A percentile compares a stretch with the other conserved stretches of the same genome.
Conservation (phyloP, 2,888 invertebrate species). For the Temnothorax ravouxi region DNA sequence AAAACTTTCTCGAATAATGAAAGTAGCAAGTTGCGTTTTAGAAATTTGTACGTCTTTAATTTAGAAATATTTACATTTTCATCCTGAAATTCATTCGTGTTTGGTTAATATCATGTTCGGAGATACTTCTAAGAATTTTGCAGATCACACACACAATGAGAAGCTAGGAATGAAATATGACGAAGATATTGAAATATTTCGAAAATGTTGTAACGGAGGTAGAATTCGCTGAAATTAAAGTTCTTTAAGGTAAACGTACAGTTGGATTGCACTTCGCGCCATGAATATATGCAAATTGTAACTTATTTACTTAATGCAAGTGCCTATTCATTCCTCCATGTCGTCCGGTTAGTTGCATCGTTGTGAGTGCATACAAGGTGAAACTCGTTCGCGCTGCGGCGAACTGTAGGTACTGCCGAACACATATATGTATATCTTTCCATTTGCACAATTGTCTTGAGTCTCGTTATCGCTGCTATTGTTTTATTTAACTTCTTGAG, state of each 20-base stretch:
- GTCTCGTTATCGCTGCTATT: constrained; percentile 26
- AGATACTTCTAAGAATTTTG: constrained; percentile 23
- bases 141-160: constrained; percentile 1
- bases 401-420: constrained; percentile 10
- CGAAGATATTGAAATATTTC: constrained; percentile 59
- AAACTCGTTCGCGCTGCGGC: constrained; percentile 40
- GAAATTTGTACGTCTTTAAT: not conserved
- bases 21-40: not conserved
- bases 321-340: constrained; percentile 64
- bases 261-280: constrained; percentile 48
- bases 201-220: constrained; percentile 59
- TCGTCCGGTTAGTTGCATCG: constrained; percentile 54
- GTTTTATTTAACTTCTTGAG: constrained; percentile 20
- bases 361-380: constrained; percentile 53
- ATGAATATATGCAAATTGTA: constrained; percentile 65
- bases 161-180: constrained; percentile 28
- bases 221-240: constrained; percentile 67
- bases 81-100: constrained; percentile 11
- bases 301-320: constrained; percentile 74
- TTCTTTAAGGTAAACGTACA: constrained; percentile 45
- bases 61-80: not conserved
- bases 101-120: not conserved
- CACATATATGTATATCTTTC: not conserved
- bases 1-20: not conserved
- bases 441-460: constrained; percentile 19